Percentiles rank a stretch among this genome's conserved stretches.
Conservation (phyloP, 2,888 invertebrate species). For the Luffia ferchaultella region DNA sequence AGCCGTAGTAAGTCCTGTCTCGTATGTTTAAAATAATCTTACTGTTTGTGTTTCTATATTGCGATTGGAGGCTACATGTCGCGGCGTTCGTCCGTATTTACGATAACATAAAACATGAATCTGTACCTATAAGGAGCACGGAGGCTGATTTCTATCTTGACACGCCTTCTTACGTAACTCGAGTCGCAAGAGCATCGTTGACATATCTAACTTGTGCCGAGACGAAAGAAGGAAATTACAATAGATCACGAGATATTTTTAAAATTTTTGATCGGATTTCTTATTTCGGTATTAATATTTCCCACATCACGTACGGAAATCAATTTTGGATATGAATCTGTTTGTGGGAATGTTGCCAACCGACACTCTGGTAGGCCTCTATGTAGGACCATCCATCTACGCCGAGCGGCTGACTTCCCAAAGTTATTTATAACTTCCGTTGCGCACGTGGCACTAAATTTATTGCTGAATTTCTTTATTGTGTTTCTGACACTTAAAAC, state of each 20-base stretch:
- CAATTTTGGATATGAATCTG: background rate
- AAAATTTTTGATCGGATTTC: too few species aligned
- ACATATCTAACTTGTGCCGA: too few species aligned
- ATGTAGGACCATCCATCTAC: too few species aligned
- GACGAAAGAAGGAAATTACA: too few species aligned
- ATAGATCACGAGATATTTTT: too few species aligned
- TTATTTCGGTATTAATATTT: too few species aligned
- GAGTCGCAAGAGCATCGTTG: background rate
- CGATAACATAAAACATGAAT: constrained; percentile 5
- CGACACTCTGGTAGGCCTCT: background rate
- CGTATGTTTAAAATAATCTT: too few species aligned
- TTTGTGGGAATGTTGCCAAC: background rate
- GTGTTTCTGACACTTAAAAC: constrained; percentile 6
- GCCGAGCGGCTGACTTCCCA: background rate
- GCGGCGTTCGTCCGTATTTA: constrained; percentile 1
- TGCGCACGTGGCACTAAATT: constrained; percentile 7
- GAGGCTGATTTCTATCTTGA: background rate
- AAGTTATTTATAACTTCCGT: constrained; percentile 1
- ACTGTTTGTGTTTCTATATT: too few species aligned
- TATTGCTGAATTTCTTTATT: constrained; percentile 9
- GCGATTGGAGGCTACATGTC: too few species aligned
- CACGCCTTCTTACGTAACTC: background rate
- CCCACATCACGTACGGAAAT: background rate
- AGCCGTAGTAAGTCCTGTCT: too few species aligned
- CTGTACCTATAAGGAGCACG: background rate